Conservation (phyloP, 2,888 invertebrate species). For the Habrosyne pyritoides region DNA sequence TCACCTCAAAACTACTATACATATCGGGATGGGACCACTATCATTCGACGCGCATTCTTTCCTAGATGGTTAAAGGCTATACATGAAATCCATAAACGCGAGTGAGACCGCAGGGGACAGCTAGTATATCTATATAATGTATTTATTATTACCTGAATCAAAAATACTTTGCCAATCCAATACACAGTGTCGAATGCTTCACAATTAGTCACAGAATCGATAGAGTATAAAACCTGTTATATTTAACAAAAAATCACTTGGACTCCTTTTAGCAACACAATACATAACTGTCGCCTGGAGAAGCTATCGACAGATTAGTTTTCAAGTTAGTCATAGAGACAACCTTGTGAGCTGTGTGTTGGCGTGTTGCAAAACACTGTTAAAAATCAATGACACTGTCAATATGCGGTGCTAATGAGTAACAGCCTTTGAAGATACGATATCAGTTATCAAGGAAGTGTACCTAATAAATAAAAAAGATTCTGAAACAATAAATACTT, state of each 20-base stretch:
- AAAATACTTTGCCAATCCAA: background rate
- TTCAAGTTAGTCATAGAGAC: slow-evolving; percentile 14
- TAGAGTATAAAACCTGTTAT: slow-evolving; percentile 41
- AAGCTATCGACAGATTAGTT: slow-evolving; percentile 32
- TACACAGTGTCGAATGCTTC: background rate
- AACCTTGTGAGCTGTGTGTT: slow-evolving; percentile 21
- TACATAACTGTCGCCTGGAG: slow-evolving; percentile 48
- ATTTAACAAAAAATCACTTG: slow-evolving; percentile 31
- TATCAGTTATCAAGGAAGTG: slow-evolving; percentile 16
- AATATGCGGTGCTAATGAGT: slow-evolving; percentile 42
- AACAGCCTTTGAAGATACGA: slow-evolving; percentile 20
- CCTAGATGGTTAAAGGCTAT: no score
- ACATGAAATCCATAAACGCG: no score
- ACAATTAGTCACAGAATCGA: slow-evolving; percentile 39
- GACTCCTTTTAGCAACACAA: slow-evolving; percentile 40
- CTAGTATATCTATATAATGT: no score
- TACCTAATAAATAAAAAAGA: background rate
- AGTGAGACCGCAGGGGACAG: no score
- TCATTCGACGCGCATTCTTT: no score
- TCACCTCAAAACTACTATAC: no score
- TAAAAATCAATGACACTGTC: slow-evolving; percentile 34
- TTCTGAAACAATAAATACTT: background rate
- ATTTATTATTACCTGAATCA: background rate
- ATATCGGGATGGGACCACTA: no score
- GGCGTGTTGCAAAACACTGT: slow-evolving; percentile 32